These are phyloP conservation scores for Rhinopomastus cyanomelas DNA, from an alignment of 2,113 vertebrate genomes.

Conservation along the genomic window DNA sequence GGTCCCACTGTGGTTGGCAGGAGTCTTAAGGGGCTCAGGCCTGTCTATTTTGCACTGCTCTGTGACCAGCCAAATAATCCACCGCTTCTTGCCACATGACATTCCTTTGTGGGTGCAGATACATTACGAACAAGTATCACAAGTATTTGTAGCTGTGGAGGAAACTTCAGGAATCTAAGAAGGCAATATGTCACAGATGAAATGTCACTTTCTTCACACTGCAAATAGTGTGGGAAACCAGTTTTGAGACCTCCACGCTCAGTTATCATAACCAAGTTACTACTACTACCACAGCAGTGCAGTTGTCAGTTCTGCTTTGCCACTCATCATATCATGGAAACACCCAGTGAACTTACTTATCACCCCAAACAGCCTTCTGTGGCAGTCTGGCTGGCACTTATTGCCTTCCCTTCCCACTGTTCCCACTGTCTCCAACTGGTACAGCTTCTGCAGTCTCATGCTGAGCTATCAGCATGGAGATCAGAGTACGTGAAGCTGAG, in stretches of 20 bases:
- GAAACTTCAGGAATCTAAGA: background rate
- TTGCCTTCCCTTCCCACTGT: background rate
- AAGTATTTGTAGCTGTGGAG: background rate
- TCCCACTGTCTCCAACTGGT: background rate
- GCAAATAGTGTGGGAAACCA: background rate
- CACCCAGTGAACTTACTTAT: background rate
- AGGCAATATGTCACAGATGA: background rate
- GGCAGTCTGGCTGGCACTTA: background rate
- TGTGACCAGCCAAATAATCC: background rate
- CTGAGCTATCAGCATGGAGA: background rate
- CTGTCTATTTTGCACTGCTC: background rate
- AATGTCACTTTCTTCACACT: background rate
- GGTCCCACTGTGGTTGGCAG: background rate
- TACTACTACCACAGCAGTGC: background rate
- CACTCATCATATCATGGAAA: background rate
- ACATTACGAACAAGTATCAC: background rate
- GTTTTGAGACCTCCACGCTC: background rate
- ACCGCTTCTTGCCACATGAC: background rate
- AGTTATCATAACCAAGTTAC: background rate
- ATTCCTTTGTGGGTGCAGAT: background rate
- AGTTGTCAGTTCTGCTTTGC: background rate
- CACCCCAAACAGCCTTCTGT: background rate
- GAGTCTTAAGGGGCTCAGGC: background rate
- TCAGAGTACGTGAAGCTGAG: background rate
- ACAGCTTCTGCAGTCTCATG: background rate